These are phyloP conservation scores for Meteorus sp. DNA, from an alignment of 1,140 invertebrate genomes.

Conservation along the genomic window DNA sequence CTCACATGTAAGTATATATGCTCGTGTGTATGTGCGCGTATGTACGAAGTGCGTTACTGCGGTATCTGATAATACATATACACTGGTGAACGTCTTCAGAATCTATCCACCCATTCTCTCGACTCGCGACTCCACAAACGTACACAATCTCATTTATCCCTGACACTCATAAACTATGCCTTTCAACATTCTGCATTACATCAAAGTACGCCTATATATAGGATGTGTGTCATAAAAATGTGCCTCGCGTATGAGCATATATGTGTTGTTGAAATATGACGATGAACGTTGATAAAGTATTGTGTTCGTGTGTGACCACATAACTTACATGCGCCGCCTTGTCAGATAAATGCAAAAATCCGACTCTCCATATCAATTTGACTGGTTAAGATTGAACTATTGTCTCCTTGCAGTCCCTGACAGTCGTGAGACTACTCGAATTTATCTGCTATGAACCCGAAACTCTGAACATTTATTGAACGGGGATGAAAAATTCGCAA, in stretches of 20 bases:
- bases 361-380: no score
- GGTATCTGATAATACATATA: neutral
- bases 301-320: no score
- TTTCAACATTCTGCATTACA: slow-evolving; percentile 21
- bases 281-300: no score
- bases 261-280: slow-evolving; percentile 6
- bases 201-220: slow-evolving; percentile 17
- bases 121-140: neutral
- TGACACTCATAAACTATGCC: slow-evolving; percentile 19
- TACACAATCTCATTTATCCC: slow-evolving; percentile 7
- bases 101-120: slow-evolving; percentile 21
- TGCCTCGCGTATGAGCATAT: slow-evolving; percentile 6
- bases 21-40: slow-evolving; percentile 2
- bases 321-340: no score
- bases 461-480: no score
- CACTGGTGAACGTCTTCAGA: neutral
- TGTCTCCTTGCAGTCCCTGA: no score
- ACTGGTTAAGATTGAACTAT: no score
- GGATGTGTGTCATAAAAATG: neutral
- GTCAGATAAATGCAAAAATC: no score
- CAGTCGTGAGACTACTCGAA: no score
- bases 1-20: neutral
- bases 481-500: no score
- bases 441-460: no score
- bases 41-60: slow-evolving; percentile 12